Evolutionary conservation across 2,888 invertebrate species (phyloP).

Genomic region (Ommatoiulus sabulosus): DNA sequence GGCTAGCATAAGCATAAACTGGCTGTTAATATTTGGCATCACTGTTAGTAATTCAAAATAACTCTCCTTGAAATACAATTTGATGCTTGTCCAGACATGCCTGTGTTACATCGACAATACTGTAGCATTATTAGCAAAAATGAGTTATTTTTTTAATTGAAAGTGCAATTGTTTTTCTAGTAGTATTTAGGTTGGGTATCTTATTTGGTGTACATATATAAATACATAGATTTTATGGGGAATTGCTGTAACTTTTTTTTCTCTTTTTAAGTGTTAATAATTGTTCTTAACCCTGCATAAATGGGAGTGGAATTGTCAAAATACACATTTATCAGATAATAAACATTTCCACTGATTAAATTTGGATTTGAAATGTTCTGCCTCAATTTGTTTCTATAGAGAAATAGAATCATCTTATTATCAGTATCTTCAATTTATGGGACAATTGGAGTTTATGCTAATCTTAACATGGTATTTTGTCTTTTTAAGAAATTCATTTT

Average conservation of each 20-base stretch:
- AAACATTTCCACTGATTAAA: neutral
- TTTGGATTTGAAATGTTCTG: neutral
- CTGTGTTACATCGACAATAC: neutral
- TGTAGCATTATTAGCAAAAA: neutral
- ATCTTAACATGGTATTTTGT: too few species aligned
- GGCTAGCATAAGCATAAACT: neutral
- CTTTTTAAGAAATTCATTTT: too few species aligned
- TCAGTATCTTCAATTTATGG: too few species aligned
- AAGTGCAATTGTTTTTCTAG: conserved; percentile 10
- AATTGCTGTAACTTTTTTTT: neutral
- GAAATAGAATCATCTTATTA: too few species aligned
- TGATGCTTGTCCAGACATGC: neutral
- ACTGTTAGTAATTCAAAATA: neutral
- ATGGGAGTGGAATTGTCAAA: neutral
- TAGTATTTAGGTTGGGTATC: conserved; percentile 38
- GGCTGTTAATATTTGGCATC: neutral
- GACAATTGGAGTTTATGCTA: too few species aligned
- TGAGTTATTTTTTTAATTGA: neutral
- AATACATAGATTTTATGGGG: conserved; percentile 25
- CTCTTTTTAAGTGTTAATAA: neutral
- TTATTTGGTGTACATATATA: conserved; percentile 37
- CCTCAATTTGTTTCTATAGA: too few species aligned
- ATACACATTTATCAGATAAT: neutral
- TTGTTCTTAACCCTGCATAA: neutral
- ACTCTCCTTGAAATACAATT: neutral